Conservation (phyloP, 2,797 vertebrate species). For the Pachyuromys duprasi region DNA sequence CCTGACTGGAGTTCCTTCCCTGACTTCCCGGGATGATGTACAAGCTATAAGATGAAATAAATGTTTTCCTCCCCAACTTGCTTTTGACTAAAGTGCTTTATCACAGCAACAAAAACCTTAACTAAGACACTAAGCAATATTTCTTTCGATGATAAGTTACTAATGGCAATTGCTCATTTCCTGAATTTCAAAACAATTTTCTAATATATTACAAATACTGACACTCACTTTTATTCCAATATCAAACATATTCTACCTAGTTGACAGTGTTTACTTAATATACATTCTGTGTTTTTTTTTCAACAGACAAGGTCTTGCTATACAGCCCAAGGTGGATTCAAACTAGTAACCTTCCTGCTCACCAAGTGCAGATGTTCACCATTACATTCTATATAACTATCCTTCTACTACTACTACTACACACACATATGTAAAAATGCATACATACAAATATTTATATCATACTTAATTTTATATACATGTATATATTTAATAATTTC, state of each 20-base stretch:
- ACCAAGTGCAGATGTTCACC: not conserved
- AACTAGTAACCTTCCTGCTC: not conserved
- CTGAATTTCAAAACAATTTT: not conserved
- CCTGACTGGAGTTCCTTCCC: not conserved
- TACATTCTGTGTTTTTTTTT: not conserved
- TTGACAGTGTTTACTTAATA: not conserved
- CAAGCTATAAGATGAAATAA: not conserved
- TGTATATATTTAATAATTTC: not conserved
- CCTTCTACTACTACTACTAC: not conserved
- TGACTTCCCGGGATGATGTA: not conserved
- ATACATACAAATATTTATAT: not conserved
- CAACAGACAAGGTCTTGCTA: not conserved
- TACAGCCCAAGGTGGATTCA: not conserved
- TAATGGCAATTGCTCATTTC: not conserved
- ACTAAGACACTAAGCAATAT: not conserved
- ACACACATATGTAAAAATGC: not conserved
- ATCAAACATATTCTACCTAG: conserved; percentile 36
- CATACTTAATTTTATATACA: not conserved
- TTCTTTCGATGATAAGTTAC: not conserved
- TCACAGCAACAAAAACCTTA: not conserved
- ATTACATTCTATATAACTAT: not conserved
- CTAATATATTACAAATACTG: not conserved
- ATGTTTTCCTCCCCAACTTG: not conserved
- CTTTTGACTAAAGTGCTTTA: not conserved
- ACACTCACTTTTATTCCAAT: not conserved